Evolutionary conservation across 2,888 invertebrate genomes (phyloP).

Genomic region (Oxycera nigricornis): DNA sequence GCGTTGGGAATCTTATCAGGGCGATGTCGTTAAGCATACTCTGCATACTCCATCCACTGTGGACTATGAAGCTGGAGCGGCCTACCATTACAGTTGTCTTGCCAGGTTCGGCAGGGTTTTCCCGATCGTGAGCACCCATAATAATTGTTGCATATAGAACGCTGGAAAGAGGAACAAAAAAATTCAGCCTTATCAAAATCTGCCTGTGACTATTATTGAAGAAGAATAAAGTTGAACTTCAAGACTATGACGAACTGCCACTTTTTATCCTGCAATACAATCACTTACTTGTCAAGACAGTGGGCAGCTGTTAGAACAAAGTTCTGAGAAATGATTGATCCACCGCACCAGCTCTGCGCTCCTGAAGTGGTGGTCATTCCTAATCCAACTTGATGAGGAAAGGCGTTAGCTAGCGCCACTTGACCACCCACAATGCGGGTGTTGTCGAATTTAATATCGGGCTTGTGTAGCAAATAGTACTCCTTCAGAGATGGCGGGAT

Average conservation of each 20-base stretch:
- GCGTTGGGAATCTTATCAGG: neutral
- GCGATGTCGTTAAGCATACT: conserved; percentile 29
- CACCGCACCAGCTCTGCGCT: conserved; percentile 11
- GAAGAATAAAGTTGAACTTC: too few relatives aligned
- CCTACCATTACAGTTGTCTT: neutral
- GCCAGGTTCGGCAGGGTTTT: neutral
- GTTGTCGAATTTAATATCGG: neutral
- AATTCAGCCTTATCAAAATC: too few relatives aligned
- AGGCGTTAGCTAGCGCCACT: conserved; percentile 8
- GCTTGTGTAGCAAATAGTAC: neutral
- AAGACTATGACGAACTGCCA: too few relatives aligned
- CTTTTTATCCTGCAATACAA: too few relatives aligned
- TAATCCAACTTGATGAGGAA: conserved; percentile 36
- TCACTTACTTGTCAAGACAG: conserved; percentile 26
- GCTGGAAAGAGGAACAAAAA: too few relatives aligned
- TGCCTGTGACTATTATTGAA: too few relatives aligned
- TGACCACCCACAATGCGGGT: conserved; percentile 37
- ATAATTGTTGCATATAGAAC: neutral
- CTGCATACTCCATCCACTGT: conserved; percentile 22
- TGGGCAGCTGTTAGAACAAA: conserved; percentile 26
- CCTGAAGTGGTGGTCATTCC: neutral
- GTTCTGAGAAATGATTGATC: conserved; percentile 26
- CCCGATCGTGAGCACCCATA: conserved; percentile 19
- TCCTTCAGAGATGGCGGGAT: neutral
- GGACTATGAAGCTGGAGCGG: conserved; percentile 8